Evolutionary conservation across 2,888 invertebrate species (phyloP), one percentile per base, ranked within the genome.

Genomic region (Cremastinae sp.): DNA sequence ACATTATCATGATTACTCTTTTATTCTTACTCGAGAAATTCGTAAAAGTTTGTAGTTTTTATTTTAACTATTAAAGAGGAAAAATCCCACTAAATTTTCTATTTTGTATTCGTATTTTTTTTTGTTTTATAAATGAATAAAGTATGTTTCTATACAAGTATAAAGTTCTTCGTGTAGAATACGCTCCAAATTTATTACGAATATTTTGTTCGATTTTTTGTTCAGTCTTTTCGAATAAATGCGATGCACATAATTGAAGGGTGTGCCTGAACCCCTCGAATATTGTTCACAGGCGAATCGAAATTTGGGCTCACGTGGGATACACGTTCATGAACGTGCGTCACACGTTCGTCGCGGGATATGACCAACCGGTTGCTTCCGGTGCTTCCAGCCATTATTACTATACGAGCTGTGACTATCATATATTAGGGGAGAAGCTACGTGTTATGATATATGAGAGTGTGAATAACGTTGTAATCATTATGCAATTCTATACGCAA

Each of bases 301-400:
- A 64, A 64, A 20, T 51, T 64, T 38, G 51, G 51, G 12, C 38
- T 38, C 22, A 51, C 38, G 12, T 12, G 20, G 28, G 49, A 47
- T 54, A 18, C 36, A 14, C 36, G 9, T 9, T 36, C 22, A n/a
- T 16, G 36, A 18, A 18, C 22, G 36, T 18, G 28, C 69, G 59
- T 59, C 51, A 43, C 16, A 68, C 22, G 16, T 58, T 47, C 69
- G 22, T 59, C 51, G 59, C 43, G 56, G 66, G 66, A 75, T 68
- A 62, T 62, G 49, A 62, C 66, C 71, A 75, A 75, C 71, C 66
- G 71, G 66, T 75, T 47, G 49, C 75, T 71, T 75, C 75, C 75
- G 71, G 69, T 45, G 45, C 45, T 64, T 34, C 34, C 36, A 36
- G 28, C 61, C 45, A 61, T 73, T 58, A 69, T 59, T 41, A 59